These are phyloP conservation scores for Agrochola macilenta DNA, from an alignment of 2,888 invertebrate genomes.

Conservation along the genomic window DNA sequence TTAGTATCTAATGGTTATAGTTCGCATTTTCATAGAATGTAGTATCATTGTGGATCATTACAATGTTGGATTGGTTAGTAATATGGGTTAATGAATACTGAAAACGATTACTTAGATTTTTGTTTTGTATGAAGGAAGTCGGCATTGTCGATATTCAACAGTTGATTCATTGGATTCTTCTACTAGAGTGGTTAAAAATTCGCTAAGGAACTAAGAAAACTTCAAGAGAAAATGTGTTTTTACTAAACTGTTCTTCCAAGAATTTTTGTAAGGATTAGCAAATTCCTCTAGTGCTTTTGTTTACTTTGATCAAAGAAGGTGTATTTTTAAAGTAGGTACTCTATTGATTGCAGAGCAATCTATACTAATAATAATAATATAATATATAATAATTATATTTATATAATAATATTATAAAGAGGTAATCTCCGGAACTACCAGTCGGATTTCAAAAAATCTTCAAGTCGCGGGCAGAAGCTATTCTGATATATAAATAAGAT, in stretches of 20 bases:
- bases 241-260: background rate
- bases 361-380: too few species aligned
- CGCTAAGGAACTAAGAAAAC: background rate
- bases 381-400: too few species aligned
- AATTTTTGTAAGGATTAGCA: background rate
- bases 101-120: background rate
- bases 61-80: background rate
- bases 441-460: too few species aligned
- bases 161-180: background rate
- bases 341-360: background rate
- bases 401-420: too few species aligned
- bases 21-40: background rate
- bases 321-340: too few species aligned
- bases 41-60: background rate
- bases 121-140: background rate
- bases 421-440: too few species aligned
- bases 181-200: background rate
- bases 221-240: background rate
- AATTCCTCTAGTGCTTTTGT: background rate
- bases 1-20: conserved; percentile 22
- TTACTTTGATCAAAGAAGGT: background rate
- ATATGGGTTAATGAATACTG: background rate
- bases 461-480: too few species aligned
- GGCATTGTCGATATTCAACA: background rate
- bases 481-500: background rate